phyloP scores from a whole-genome alignment of 2,113 vertebrate genomes.

The Ciconia maguari region DNA sequence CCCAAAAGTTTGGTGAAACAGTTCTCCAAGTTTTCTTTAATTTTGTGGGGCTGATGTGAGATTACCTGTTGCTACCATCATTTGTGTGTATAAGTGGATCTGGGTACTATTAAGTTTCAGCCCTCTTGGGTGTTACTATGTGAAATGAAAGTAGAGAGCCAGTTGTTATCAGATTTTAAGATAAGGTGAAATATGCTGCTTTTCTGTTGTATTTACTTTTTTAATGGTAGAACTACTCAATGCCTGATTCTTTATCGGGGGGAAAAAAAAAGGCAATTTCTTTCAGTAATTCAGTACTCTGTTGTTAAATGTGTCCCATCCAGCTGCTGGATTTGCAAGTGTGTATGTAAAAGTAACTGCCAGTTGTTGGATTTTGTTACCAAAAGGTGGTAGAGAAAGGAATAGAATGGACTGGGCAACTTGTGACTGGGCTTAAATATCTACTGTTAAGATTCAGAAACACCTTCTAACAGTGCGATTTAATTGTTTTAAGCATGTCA shows the following conservation, averaged over 20 bases:
- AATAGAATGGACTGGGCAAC: background rate
- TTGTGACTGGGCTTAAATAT: background rate
- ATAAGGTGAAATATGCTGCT: background rate
- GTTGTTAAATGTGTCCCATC: background rate
- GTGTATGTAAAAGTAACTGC: background rate
- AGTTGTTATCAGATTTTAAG: background rate
- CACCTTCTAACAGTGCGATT: background rate
- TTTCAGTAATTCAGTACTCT: background rate
- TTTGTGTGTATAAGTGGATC: background rate
- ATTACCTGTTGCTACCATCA: background rate
- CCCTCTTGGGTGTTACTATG: background rate
- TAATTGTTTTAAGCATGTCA: background rate
- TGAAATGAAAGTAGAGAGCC: background rate
- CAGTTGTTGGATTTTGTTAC: background rate
- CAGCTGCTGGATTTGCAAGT: background rate
- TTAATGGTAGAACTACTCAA: background rate
- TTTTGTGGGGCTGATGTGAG: accelerated
- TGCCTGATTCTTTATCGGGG: background rate
- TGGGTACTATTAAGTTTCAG: background rate
- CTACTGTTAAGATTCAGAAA: background rate
- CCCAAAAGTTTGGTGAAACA: background rate
- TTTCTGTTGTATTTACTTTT: background rate
- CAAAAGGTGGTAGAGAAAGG: background rate
- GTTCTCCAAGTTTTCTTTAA: background rate
- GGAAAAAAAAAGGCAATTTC: background rate